A percentile compares a stretch with the other conserved stretches of the same genome.
These are phyloP conservation scores for Pholis gunnellus DNA, from an alignment of 2,113 vertebrate genomes.

Conservation along the genomic window DNA sequence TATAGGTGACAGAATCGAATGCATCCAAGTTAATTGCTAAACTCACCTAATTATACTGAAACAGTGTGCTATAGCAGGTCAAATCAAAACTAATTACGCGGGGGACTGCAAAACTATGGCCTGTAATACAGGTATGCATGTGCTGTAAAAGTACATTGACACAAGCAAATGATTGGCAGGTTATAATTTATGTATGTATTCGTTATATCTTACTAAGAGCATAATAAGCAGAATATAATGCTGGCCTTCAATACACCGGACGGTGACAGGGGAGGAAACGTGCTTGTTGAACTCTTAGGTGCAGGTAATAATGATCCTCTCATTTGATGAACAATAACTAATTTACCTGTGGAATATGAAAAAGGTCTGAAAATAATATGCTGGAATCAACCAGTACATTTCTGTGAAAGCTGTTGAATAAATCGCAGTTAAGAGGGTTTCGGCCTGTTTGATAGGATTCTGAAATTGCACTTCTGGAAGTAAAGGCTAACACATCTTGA, in stretches of 20 bases:
- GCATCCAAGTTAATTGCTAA: neutral
- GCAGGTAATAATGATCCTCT: neutral
- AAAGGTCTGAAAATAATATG: neutral
- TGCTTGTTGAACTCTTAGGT: neutral
- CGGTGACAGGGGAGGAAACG: neutral
- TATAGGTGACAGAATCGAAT: neutral
- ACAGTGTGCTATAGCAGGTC: neutral
- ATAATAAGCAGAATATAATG: neutral
- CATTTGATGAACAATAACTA: neutral
- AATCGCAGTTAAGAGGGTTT: neutral
- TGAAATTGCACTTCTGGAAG: constrained; percentile 23
- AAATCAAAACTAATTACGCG: neutral
- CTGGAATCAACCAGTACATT: neutral
- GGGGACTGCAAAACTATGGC: neutral
- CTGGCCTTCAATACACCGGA: neutral
- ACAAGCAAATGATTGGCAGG: neutral
- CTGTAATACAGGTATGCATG: too few relatives aligned
- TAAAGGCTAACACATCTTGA: neutral
- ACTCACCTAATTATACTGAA: constrained; percentile 28
- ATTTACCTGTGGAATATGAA: neutral
- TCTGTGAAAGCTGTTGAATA: neutral
- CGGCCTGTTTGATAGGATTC: neutral
- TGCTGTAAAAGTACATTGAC: neutral
- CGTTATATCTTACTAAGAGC: neutral
- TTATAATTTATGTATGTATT: neutral